A percentile compares a stretch with the other conserved stretches of the same genome.
Conservation (phyloP, 1,140 invertebrate genomes). For the Drosophila sp. region DNA sequence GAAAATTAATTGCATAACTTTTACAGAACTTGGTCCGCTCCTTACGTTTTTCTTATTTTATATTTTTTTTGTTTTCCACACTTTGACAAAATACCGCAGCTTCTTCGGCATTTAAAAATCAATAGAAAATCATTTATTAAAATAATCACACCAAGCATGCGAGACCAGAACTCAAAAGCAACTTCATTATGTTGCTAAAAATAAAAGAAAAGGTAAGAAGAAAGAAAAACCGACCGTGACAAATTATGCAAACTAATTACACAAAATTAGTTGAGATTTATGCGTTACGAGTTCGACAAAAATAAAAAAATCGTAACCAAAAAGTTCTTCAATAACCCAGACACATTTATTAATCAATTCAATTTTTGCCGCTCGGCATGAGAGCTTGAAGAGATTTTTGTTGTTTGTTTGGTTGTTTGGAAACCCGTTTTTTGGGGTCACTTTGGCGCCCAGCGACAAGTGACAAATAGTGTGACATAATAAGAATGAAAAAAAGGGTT, state of each 20-base stretch:
- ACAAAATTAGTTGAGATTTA: constrained; percentile 82
- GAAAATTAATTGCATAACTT: constrained; percentile 65
- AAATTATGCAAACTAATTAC: constrained; percentile 83
- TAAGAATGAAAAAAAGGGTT: constrained; percentile 58
- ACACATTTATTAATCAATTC: constrained; percentile 77
- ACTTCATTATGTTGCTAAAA: constrained; percentile 61
- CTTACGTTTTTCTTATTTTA: constrained; percentile 7
- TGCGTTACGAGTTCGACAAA: constrained; percentile 51
- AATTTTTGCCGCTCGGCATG: constrained; percentile 72
- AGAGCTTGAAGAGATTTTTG: constrained; percentile 37
- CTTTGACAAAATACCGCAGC: constrained; percentile 62
- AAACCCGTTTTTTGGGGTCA: constrained; percentile 50
- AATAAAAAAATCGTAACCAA: constrained; percentile 16
- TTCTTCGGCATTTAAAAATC: constrained; percentile 61
- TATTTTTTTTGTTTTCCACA: neutral
- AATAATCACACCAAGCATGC: constrained; percentile 53
- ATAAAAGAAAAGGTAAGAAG: constrained; percentile 17
- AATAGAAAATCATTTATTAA: constrained; percentile 75
- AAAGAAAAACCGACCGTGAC: constrained; percentile 62
- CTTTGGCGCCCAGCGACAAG: constrained; percentile 48
- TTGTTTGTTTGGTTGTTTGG: neutral
- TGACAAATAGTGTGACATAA: constrained; percentile 81
- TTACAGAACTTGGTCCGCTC: constrained; percentile 29
- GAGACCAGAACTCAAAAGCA: constrained; percentile 52
- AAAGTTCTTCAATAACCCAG: constrained; percentile 31